Conservation (phyloP, 2,888 invertebrate genomes). For the Carpatolechia fugitivella region DNA sequence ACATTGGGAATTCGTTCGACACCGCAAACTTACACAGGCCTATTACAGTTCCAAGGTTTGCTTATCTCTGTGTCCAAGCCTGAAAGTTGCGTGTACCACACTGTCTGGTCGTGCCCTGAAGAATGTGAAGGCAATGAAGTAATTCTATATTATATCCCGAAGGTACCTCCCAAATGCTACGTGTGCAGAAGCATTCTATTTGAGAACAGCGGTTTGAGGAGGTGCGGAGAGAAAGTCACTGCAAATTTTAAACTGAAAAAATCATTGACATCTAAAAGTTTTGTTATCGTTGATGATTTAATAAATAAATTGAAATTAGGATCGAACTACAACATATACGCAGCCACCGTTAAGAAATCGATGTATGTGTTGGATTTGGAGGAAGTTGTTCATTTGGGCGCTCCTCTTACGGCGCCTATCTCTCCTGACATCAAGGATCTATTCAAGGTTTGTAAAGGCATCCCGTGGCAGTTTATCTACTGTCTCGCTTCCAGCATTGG, state of each 20-base stretch:
- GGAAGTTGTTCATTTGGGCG: constrained; percentile 35
- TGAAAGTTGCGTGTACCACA: constrained; percentile 55
- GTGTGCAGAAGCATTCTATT: constrained; percentile 55
- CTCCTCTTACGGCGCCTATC: constrained; percentile 43
- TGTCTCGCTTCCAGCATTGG: constrained; percentile 65
- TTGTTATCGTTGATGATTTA: constrained; percentile 55
- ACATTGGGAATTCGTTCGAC: constrained; percentile 34
- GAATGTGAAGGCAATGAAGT: constrained; percentile 66
- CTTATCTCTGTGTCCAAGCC: constrained; percentile 53
- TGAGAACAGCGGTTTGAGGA: constrained; percentile 62
- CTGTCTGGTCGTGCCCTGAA: constrained; percentile 72
- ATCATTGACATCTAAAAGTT: constrained; percentile 38
- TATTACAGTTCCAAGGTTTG: constrained; percentile 48
- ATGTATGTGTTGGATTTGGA: constrained; percentile 54
- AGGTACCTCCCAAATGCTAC: constrained; percentile 57
- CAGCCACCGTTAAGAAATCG: constrained; percentile 46
- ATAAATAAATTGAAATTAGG: constrained; percentile 51
- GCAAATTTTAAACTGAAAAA: constrained; percentile 48
- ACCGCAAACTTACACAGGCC: constrained; percentile 37
- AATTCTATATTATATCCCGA: constrained; percentile 58
- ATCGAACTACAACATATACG: constrained; percentile 42
- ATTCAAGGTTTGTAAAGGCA: constrained; percentile 44
- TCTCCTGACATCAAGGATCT: constrained; percentile 51
- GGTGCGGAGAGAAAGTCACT: constrained; percentile 60
- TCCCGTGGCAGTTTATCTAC: constrained; percentile 67